These are phyloP conservation scores for Aplysia californica DNA, from an alignment of 1,140 invertebrate genomes.

Conservation along the genomic window DNA sequence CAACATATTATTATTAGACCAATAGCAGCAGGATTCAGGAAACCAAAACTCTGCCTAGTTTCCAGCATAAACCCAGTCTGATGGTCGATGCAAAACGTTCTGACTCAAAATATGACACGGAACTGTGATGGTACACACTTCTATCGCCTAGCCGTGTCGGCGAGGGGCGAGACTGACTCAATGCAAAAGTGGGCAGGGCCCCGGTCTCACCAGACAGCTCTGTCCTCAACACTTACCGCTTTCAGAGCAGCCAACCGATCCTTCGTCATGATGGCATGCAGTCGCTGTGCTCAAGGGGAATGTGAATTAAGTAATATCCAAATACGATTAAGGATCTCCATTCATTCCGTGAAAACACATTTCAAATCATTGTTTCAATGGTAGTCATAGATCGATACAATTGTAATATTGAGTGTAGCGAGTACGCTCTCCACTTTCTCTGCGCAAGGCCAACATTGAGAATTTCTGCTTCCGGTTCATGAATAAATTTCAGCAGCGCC, in stretches of 20 bases:
- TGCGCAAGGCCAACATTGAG: slow-evolving; percentile 55
- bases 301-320: slow-evolving; percentile 28
- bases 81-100: no score
- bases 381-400: slow-evolving; percentile 62
- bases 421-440: slow-evolving; percentile 42
- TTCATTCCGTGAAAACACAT: slow-evolving; percentile 16
- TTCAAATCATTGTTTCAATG: slow-evolving; percentile 43
- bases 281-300: slow-evolving; percentile 11
- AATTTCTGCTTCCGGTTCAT: slow-evolving; percentile 56
- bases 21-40: no score
- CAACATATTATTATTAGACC: no score
- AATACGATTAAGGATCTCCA: slow-evolving; percentile 30
- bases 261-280: slow-evolving; percentile 83
- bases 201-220: no score
- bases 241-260: slow-evolving; percentile 96
- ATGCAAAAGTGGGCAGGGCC: no score
- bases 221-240: slow-evolving; percentile 93
- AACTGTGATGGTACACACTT: no score
- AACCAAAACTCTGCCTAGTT: no score
- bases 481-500: slow-evolving; percentile 34
- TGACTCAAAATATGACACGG: no score
- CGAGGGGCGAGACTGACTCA: no score
- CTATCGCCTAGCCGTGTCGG: no score
- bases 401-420: slow-evolving; percentile 60
- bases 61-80: no score